Percentiles rank a stretch among this genome's conserved stretches.
Evolutionary conservation across 1,140 invertebrate genomes (phyloP).

Genomic region (Sinonovacula constricta): DNA sequence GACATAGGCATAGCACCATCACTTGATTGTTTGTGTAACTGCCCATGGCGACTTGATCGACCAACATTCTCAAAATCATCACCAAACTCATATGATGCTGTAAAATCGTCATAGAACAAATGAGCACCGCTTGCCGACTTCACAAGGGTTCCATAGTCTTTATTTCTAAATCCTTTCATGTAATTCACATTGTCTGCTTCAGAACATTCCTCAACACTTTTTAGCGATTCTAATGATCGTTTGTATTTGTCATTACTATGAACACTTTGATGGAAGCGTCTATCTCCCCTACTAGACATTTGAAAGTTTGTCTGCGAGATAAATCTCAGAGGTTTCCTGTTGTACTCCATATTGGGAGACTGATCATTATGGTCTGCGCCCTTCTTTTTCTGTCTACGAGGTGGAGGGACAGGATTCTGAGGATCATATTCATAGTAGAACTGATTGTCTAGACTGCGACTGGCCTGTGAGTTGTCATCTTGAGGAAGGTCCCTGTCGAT

Average conservation of each 20-base stretch:
- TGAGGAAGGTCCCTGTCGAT: constrained; percentile 65
- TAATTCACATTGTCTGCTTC: constrained; percentile 49
- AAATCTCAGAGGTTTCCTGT: constrained; percentile 36
- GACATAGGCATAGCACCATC: constrained; percentile 68
- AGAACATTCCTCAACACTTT: constrained; percentile 60
- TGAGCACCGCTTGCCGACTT: constrained; percentile 72
- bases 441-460: constrained; percentile 53
- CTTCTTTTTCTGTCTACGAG: constrained; percentile 55
- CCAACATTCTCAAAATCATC: constrained; percentile 32
- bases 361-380: constrained; percentile 24
- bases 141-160: constrained; percentile 55
- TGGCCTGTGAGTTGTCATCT: constrained; percentile 35
- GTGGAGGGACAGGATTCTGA: constrained; percentile 67
- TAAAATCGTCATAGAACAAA: constrained; percentile 64
- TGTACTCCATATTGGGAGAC: constrained; percentile 47
- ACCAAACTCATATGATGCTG: constrained; percentile 27
- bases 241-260: constrained; percentile 51
- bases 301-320: constrained; percentile 21
- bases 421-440: constrained; percentile 43
- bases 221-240: constrained; percentile 61
- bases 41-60: background rate
- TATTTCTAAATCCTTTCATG: constrained; percentile 30
- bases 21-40: constrained; percentile 47
- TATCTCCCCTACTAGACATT: constrained; percentile 25
- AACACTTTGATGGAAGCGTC: constrained; percentile 41